Evolutionary conservation across 1,140 invertebrate species (phyloP), one percentile per base, ranked within the genome.

Genomic region (Eueides isabella): DNA sequence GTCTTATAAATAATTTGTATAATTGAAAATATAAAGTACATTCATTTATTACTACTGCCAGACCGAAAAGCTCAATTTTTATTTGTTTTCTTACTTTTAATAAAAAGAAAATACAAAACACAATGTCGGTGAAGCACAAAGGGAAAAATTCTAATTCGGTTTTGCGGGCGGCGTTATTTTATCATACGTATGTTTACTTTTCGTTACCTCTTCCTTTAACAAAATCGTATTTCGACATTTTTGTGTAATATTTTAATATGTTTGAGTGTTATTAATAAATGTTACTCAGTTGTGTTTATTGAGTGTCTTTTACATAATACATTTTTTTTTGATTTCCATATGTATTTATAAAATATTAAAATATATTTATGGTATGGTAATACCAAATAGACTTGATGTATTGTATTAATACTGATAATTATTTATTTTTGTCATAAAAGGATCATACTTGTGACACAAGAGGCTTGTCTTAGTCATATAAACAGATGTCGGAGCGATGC

Each of bases 21-120:
- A n/a, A n/a, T n/a, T n/a, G n/a, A n/a, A n/a, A n/a, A n/a, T n/a
- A n/a, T n/a, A n/a, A n/a, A n/a, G n/a, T n/a, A 44, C 48, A 55
- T 55, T 12, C 19, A 55, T 55, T 55, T 55, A 55, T 55, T 55
- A 26, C 48, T 11, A 55, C 48, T 23, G 48, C 19, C 35, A 38
- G 35, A 9, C 48, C 19, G 4, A 55, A 55, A 69, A 31, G 12
- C 29, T 14, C 7, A 77, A 83, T 84, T 85, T 85, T 86, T 88
- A 81, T 84, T 86, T 89, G 79, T 87, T 89, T 87, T 35, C 41
- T 55, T 88, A 75, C 84, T 81, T 87, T 86, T 88, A 88, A 88
- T 89, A 85, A 86, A 89, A 88, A 74, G 79, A 85, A 86, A 86
- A 88, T 80, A 89, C 82, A 86, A 85, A 85, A 84, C 80, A 77